Base-by-base conservation (phyloP, 2,888 invertebrate species). In the Tortrix viridana region DNA sequence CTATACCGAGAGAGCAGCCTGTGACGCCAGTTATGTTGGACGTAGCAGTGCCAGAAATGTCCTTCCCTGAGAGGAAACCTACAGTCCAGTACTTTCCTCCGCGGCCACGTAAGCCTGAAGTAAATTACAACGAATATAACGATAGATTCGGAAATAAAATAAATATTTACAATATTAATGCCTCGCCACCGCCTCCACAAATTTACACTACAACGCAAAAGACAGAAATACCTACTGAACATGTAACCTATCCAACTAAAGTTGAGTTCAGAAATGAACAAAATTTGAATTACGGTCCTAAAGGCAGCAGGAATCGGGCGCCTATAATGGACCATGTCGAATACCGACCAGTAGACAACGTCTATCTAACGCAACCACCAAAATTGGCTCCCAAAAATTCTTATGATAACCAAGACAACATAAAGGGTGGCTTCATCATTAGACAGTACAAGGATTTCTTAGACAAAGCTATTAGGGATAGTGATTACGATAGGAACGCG, bases 11-110 rank as follows among this genome's bases (percentile, higher is more conserved):
- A 5, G 69, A 69, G 6, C 57, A 65, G 59, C 66, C 67, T 22
- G 54, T 58, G 5, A 68, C 68, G 6, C 48, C 57, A 23, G 60
- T 59, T 19, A 64, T 68, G 9, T 46, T 65, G 14, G 64, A 68
- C 0, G 60, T 69, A 1, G 65, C 71, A 1, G 71, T 78, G 2
- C 65, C 75, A 2, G 67, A 65, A 4, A 68, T 65, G 6, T 73
- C 72, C 32, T 65, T 72, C 18, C 80, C 85, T 0, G 84, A 86
- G 5, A 77, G 89, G 50, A 80, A 80, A 53, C 81, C 87, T 1
- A 89, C 90, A 0, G 63, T 91, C 5, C 88, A 90, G 66, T 89
- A 88, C 71, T 92, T 91, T 71, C 90, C 91, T 16, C 91, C 91
- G 1, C 74, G 75, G n/a, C 57, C 16, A 58, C 50, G 58, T 71